phyloP scores from a whole-genome alignment of 64 coral and sea anemone species.

The Dendrophyllia cribrosa region DNA sequence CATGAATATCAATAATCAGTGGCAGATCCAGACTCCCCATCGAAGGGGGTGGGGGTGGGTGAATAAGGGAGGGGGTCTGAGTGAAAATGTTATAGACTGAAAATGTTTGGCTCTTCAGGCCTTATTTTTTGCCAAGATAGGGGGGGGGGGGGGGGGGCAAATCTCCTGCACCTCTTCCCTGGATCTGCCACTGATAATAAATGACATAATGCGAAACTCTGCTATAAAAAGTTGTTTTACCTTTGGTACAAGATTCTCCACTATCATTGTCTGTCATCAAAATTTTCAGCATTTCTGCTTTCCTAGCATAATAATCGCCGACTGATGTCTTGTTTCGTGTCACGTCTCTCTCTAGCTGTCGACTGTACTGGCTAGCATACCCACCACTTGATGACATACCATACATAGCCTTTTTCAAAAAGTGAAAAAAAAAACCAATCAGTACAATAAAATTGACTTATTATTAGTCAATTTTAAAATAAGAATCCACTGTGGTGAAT shows the following conservation, averaged over 20 bases:
- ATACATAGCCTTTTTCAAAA: slow-evolving; percentile 76
- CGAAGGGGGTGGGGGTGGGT: too few relatives aligned
- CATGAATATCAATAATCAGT: too few relatives aligned
- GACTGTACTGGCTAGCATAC: slow-evolving; percentile 86
- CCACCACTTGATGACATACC: slow-evolving; percentile 88
- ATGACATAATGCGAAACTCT: not conserved
- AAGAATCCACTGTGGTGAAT: too few relatives aligned
- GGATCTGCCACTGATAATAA: too few relatives aligned
- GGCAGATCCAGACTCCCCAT: too few relatives aligned
- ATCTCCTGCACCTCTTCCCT: too few relatives aligned
- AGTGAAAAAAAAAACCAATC: not conserved
- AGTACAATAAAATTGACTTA: not conserved
- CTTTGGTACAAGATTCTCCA: slow-evolving; percentile 96
- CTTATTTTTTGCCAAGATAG: too few relatives aligned
- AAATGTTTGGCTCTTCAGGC: too few relatives aligned
- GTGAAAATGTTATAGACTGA: too few relatives aligned
- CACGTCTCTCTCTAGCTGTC: slow-evolving; percentile 84
- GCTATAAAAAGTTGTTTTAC: slow-evolving; percentile 8
- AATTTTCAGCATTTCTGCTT: slow-evolving; percentile 97
- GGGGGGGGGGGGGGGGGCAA: too few relatives aligned
- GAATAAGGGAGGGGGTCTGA: too few relatives aligned
- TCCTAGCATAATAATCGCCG: slow-evolving; percentile 97
- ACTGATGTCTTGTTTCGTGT: slow-evolving; percentile 86
- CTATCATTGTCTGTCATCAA: slow-evolving; percentile 95
- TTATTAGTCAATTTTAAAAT: too few relatives aligned